Evolutionary conservation across 2,888 invertebrate genomes (phyloP).

Genomic region (Tinea trinotella): DNA sequence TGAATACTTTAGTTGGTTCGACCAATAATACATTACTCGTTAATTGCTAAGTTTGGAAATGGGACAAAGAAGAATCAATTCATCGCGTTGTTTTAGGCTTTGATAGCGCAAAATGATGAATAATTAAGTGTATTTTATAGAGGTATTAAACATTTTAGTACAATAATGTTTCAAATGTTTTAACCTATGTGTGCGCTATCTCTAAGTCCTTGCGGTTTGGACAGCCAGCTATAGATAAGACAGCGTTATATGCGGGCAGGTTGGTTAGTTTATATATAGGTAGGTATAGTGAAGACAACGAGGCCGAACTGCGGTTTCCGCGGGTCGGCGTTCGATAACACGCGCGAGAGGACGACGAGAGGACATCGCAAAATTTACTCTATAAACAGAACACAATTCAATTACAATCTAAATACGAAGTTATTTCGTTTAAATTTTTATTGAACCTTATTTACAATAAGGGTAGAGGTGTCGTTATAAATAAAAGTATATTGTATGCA

Average conservation of each 20-base stretch:
- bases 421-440: too few species aligned
- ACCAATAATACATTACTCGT: neutral
- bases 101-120: too few species aligned
- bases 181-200: neutral
- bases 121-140: too few species aligned
- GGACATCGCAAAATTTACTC: slow-evolving; percentile 20
- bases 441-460: too few species aligned
- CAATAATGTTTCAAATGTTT: neutral
- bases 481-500: too few species aligned
- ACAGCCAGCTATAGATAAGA: slow-evolving; percentile 4
- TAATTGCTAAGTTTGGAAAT: neutral
- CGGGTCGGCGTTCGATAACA: slow-evolving; percentile 35
- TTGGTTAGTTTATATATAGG: neutral
- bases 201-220: slow-evolving; percentile 2
- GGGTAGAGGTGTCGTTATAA: too few species aligned
- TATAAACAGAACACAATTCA: neutral
- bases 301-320: slow-evolving; percentile 43
- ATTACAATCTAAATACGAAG: neutral
- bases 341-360: slow-evolving; percentile 28
- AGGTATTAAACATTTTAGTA: too few species aligned
- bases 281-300: slow-evolving; percentile 21
- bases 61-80: neutral
- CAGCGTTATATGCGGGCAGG: slow-evolving; percentile 3
- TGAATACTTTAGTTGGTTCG: neutral
- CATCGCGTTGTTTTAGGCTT: neutral